These are phyloP conservation scores for Drosophila kanapiae DNA, from an alignment of 1,140 invertebrate species.

Conservation along the genomic window DNA sequence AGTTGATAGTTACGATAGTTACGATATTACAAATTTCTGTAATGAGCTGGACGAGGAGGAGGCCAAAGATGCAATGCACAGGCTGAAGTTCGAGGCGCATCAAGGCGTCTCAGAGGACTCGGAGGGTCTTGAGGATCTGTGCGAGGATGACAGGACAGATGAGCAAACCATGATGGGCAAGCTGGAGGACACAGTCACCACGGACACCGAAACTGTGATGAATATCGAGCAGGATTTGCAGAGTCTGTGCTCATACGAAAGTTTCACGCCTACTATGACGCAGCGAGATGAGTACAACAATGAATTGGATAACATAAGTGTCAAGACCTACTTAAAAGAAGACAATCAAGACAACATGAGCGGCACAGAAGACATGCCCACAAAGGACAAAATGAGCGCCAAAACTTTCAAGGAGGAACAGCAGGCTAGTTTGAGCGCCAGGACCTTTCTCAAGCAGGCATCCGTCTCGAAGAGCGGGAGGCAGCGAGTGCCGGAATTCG, in stretches of 20 bases:
- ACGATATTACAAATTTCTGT: slow-evolving; percentile 30
- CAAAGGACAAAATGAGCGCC: neutral
- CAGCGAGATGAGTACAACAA: neutral
- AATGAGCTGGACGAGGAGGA: slow-evolving; percentile 37
- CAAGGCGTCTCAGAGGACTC: neutral
- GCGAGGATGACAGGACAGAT: slow-evolving; percentile 5
- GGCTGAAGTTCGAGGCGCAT: neutral
- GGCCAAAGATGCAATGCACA: slow-evolving; percentile 7
- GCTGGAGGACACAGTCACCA: slow-evolving; percentile 7
- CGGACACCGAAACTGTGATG: slow-evolving; percentile 36
- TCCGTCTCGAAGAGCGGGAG: neutral
- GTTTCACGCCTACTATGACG: slow-evolving; percentile 1
- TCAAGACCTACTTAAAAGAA: slow-evolving; percentile 13
- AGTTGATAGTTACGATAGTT: neutral
- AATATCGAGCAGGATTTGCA: slow-evolving; percentile 14
- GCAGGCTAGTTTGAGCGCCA: neutral
- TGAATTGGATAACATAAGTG: slow-evolving; percentile 35
- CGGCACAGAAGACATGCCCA: neutral
- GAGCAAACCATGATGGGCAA: neutral
- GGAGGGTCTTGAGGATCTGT: neutral
- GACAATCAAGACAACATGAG: neutral
- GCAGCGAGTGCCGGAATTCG: neutral
- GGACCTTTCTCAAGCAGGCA: neutral
- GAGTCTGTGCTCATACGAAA: slow-evolving; percentile 35
- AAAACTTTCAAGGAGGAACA: neutral